Base-by-base conservation (phyloP, 1,140 invertebrate species). In the Camponotus floridanus region DNA sequence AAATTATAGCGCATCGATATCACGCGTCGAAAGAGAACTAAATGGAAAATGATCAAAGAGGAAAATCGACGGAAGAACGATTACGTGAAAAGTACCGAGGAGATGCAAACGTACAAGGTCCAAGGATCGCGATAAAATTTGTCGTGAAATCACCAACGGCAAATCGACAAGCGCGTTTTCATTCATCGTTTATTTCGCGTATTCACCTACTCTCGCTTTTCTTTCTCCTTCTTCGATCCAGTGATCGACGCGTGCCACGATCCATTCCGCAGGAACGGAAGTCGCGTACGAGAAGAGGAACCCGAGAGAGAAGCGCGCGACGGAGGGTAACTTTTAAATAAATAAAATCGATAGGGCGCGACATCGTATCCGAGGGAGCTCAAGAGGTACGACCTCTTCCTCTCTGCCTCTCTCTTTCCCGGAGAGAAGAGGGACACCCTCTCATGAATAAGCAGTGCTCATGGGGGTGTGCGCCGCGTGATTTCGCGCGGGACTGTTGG, bases 401-500 rank as follows among this genome's bases (percentile, higher is more conserved):
- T 57, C 71, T 71, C 68, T 31, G 4, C 13, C 67, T 48, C 42
- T 31, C 42, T 21, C 21, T 68, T 55, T 48, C 68, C 21, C 55
- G 39, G 39, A 84, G 74, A 83, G 74, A 83, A 89, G 86, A 92
- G 90, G 91, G 83, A 86, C 88, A 91, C 55, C 76, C 92, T 94
- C 93, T 94, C 93, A 94, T 94, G 94, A 94, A 94, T 94, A 94
- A 94, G 89, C 91, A 92, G 91, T 88, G 91, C 87, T 91, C 91
- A 90, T 91, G 87, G 89, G 89, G 89, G 88, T 91, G 88, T 90
- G 88, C 90, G 91, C 90, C 91, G 91, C 92, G 93, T 94, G 94
- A 94, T 94, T 94, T 94, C 93, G 92, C 93, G 92, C 92, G 93
- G 92, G 92, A 94, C 93, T 94, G 92, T 94, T 94, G 93, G 94